These are phyloP conservation scores for Mungos mungo DNA, from an alignment of 2,113 vertebrate genomes.

Conservation along the genomic window DNA sequence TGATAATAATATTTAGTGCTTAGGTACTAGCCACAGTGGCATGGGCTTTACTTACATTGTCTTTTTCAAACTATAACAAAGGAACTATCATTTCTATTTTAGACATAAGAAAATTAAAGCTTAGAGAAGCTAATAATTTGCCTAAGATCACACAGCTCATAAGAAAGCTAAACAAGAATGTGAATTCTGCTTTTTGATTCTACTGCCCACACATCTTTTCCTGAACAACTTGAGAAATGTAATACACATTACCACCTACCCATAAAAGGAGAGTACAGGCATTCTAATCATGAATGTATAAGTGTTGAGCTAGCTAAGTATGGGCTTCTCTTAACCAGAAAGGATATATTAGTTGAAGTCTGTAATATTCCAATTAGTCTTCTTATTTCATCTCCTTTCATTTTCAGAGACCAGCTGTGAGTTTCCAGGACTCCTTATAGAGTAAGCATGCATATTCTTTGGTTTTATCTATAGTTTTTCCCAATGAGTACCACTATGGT, in stretches of 20 bases:
- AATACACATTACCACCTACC: neutral
- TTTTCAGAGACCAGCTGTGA: neutral
- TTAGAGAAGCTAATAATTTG: neutral
- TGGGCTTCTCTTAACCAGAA: neutral
- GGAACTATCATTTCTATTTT: neutral
- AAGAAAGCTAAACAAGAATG: neutral
- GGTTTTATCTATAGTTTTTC: neutral
- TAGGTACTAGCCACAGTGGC: neutral
- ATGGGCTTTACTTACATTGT: neutral
- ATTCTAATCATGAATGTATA: neutral
- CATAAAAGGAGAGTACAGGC: neutral
- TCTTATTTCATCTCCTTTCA: neutral
- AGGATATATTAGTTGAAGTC: neutral
- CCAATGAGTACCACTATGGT: neutral
- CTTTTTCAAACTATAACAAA: neutral
- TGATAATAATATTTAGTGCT: neutral
- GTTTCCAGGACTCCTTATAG: neutral
- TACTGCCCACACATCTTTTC: neutral
- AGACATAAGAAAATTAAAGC: neutral
- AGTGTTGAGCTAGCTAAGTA: neutral
- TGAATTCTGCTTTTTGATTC: neutral
- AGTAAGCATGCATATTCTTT: conserved; percentile 16
- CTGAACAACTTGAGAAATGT: neutral
- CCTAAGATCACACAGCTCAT: neutral
- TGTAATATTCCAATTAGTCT: neutral